phyloP scores from a whole-genome alignment of 1,140 invertebrate genomes.

The Drosophila melanogaster region DNA sequence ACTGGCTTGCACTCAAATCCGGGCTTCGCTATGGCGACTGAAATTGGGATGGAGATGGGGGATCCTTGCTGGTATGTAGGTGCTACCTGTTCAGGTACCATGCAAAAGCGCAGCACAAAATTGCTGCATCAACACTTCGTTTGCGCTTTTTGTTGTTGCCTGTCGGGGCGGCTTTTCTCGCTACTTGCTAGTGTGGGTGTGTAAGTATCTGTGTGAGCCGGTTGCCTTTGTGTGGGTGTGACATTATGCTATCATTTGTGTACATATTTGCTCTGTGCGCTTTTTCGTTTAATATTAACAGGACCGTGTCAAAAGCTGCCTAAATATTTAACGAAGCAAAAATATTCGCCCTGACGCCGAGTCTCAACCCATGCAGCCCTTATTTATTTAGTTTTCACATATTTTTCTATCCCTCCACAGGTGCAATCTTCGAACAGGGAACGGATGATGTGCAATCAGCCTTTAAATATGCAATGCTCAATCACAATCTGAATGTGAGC shows the following conservation, averaged over 20 bases:
- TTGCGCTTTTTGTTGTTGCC: constrained; percentile 58
- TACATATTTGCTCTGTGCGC: constrained; percentile 76
- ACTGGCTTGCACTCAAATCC: constrained; percentile 74
- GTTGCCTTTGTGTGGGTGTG: constrained; percentile 24
- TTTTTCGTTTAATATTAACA: constrained; percentile 81
- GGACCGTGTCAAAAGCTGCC: constrained; percentile 77
- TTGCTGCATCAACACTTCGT: constrained; percentile 81
- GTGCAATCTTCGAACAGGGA: constrained; percentile 95
- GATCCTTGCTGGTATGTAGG: neutral
- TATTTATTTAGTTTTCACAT: constrained; percentile 5
- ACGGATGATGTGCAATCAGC: constrained; percentile 95
- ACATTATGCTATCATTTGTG: constrained; percentile 75
- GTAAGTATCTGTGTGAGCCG: constrained; percentile 18
- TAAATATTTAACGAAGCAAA: constrained; percentile 82
- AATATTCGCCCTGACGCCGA: constrained; percentile 41
- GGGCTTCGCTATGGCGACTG: constrained; percentile 28
- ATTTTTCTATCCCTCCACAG: constrained; percentile 85
- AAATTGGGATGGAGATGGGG: constrained; percentile 2
- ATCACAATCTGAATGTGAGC: constrained; percentile 91
- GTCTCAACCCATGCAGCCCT: neutral
- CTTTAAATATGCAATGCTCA: constrained; percentile 93
- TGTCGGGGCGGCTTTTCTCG: constrained; percentile 26
- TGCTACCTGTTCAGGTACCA: constrained; percentile 35
- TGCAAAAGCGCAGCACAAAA: constrained; percentile 76
- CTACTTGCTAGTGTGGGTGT: constrained; percentile 7